Conservation (phyloP, 2,888 invertebrate genomes). For the Timandra comae region DNA sequence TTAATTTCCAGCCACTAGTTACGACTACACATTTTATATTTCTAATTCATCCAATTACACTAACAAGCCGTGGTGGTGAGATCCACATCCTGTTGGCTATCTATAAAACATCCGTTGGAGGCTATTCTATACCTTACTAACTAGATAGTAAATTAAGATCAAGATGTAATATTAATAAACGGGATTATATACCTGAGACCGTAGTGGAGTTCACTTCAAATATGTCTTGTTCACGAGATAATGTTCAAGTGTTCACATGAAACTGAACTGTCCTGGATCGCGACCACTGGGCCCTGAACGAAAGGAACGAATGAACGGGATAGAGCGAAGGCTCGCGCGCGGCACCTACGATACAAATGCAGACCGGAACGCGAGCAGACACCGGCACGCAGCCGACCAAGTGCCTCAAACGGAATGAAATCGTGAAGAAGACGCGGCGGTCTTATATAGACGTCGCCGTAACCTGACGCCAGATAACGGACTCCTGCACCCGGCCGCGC, state of each 20-base stretch:
- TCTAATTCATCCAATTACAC: constrained; percentile 9
- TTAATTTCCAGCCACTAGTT: not conserved
- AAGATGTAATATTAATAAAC: constrained; percentile 1
- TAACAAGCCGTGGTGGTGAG: constrained; percentile 3
- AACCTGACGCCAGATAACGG: constrained; percentile 77
- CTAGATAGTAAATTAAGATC: constrained; percentile 5
- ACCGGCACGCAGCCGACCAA: constrained; percentile 52
- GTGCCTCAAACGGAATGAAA: constrained; percentile 74
- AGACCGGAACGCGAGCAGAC: constrained; percentile 44
- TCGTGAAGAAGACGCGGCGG: constrained; percentile 73
- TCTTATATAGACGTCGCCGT: constrained; percentile 75
- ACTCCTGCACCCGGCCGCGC: constrained; percentile 42
- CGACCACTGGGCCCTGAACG: constrained; percentile 56
- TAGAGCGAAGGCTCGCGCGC: constrained; percentile 38
- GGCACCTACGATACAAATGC: constrained; percentile 35
- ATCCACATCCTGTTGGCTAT: constrained; percentile 12
- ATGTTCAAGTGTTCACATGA: constrained; percentile 58
- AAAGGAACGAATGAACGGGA: constrained; percentile 36
- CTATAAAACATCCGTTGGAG: constrained; percentile 3
- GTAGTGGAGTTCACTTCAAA: constrained; percentile 40
- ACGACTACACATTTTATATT: not conserved
- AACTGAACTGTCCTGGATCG: constrained; percentile 59
- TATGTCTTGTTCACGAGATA: constrained; percentile 44
- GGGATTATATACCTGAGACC: constrained; percentile 33
- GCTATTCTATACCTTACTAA: constrained; percentile 7